A percentile compares a stretch with the other conserved stretches of the same genome.
Conservation (phyloP, 1,140 invertebrate genomes). For the Drosophila carrolli region DNA sequence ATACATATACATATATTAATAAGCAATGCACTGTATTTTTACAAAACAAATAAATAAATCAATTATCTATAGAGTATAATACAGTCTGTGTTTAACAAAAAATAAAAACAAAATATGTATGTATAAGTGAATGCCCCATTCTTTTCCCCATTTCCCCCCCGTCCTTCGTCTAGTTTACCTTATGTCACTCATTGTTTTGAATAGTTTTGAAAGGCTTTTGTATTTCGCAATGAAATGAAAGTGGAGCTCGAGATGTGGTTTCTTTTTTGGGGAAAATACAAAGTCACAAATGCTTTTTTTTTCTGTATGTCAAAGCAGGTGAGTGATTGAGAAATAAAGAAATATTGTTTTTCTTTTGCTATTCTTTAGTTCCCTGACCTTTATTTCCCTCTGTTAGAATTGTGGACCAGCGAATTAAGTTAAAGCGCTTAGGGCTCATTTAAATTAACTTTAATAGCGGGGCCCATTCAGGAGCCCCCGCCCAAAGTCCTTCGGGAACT, state of each 20-base stretch:
- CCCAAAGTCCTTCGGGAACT: conserved; percentile 7
- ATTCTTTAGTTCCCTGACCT: conserved; percentile 26
- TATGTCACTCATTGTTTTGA: conserved; percentile 33
- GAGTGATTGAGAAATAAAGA: conserved; percentile 20
- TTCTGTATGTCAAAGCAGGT: conserved; percentile 12
- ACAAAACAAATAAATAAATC: too few species aligned
- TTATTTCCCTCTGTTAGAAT: conserved; percentile 13
- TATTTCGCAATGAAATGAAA: conserved; percentile 33
- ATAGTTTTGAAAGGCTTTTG: conserved; percentile 52
- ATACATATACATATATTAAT: too few species aligned
- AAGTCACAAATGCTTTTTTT: conserved; percentile 4
- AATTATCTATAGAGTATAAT: background rate
- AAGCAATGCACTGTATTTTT: too few species aligned
- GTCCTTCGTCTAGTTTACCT: background rate
- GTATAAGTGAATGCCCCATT: conserved; percentile 32
- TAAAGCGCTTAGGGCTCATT: conserved; percentile 58
- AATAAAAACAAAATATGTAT: conserved; percentile 2
- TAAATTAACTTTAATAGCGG: conserved; percentile 75
- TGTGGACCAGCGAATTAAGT: conserved; percentile 59
- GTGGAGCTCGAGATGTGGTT: conserved; percentile 44
- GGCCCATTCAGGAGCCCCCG: conserved; percentile 7
- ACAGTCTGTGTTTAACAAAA: background rate
- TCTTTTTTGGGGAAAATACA: conserved; percentile 15
- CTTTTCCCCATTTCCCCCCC: conserved; percentile 17
- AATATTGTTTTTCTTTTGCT: conserved; percentile 1